Conservation (phyloP, 2,113 vertebrate species). For the Gallinago paraguaiae region DNA sequence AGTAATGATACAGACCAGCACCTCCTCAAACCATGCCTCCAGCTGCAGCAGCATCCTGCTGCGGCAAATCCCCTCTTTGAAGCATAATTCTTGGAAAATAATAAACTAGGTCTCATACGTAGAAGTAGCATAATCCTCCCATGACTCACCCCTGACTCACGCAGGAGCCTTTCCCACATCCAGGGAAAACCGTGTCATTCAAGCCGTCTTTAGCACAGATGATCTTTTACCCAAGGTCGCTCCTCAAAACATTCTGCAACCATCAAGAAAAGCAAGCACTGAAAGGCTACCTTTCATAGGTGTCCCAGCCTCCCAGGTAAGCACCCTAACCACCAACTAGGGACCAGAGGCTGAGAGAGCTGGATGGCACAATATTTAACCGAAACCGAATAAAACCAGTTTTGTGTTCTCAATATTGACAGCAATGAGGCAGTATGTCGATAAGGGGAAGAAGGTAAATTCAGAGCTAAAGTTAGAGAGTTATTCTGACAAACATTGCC, state of each 20-base stretch:
- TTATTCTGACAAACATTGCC: neutral
- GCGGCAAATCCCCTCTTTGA: neutral
- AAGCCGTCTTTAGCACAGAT: slow-evolving; percentile 9
- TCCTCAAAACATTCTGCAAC: slow-evolving; percentile 3
- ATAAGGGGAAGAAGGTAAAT: neutral
- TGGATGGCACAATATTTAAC: neutral
- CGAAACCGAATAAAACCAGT: neutral
- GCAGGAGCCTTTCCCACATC: neutral
- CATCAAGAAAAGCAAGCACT: neutral
- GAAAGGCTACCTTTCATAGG: neutral
- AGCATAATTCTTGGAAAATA: neutral
- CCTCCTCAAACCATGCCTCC: neutral
- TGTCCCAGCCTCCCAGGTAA: neutral
- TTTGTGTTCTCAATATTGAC: neutral
- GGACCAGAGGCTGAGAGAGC: neutral
- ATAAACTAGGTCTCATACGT: neutral
- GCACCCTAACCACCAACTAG: neutral
- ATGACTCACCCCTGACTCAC: slow-evolving; percentile 43
- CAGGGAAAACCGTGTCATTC: neutral
- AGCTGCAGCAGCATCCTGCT: neutral
- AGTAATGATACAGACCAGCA: neutral
- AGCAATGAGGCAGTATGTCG: neutral
- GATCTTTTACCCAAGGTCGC: neutral
- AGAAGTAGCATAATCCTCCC: neutral
- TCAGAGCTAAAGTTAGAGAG: neutral